These are phyloP conservation scores for Procavia capensis DNA, from an alignment of 2,113 vertebrate genomes.

Conservation along the genomic window DNA sequence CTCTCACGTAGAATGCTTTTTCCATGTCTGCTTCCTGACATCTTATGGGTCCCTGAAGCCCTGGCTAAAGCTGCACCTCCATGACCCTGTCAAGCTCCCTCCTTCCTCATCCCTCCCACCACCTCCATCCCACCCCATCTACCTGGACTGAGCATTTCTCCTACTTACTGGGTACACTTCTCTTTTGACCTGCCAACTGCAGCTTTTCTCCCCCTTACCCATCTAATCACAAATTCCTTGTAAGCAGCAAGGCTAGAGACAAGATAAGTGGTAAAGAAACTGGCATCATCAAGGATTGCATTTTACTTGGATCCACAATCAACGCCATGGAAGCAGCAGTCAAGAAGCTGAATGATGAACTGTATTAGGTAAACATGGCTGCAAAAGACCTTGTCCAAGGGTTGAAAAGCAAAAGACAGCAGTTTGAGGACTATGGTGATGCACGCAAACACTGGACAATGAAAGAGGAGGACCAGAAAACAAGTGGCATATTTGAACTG, in stretches of 20 bases:
- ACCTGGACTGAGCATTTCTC: not conserved
- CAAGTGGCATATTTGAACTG: not conserved
- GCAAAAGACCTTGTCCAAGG: not conserved
- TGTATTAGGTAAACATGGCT: not conserved
- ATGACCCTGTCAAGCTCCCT: not conserved
- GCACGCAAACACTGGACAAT: not conserved
- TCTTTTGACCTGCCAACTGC: not conserved
- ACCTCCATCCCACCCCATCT: too few species aligned
- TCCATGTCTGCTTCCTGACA: not conserved
- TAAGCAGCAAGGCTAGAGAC: not conserved
- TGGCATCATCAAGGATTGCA: not conserved
- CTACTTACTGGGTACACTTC: not conserved
- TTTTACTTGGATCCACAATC: not conserved
- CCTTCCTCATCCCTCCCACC: too few species aligned
- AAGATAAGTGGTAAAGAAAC: not conserved
- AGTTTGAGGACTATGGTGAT: not conserved
- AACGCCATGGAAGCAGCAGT: not conserved
- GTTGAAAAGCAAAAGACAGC: not conserved
- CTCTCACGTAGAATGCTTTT: not conserved
- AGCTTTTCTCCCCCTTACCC: not conserved
- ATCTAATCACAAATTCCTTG: not conserved
- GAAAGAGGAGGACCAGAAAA: not conserved
- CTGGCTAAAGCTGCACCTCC: not conserved
- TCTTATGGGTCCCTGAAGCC: not conserved
- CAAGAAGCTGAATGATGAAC: not conserved